phyloP scores from a whole-genome alignment of 2,888 invertebrate species.

The Athetis lepigone region DNA sequence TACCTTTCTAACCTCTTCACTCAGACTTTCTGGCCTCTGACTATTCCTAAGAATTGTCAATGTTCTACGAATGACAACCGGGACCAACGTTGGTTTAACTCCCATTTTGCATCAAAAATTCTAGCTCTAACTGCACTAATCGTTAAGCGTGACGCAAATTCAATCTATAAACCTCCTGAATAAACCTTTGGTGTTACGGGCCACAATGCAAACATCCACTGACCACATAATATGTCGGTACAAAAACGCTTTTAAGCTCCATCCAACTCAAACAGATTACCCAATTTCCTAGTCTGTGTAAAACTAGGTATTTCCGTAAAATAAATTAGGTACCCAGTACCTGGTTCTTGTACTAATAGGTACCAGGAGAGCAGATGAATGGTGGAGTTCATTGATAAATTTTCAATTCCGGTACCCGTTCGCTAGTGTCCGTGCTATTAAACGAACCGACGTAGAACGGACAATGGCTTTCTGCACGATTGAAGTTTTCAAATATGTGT shows the following conservation, averaged over 20 bases:
- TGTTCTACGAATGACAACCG: too few species aligned
- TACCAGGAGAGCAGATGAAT: conserved; percentile 59
- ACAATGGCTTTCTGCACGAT: conserved; percentile 41
- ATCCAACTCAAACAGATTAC: conserved; percentile 24
- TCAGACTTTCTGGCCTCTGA: too few species aligned
- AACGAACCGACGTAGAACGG: conserved; percentile 52
- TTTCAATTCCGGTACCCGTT: conserved; percentile 59
- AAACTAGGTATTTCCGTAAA: conserved; percentile 8
- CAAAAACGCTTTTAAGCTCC: conserved; percentile 6
- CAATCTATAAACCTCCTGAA: not conserved
- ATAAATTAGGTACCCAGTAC: conserved; percentile 31
- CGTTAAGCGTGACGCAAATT: not conserved
- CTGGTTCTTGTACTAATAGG: conserved; percentile 49
- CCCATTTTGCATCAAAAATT: too few species aligned
- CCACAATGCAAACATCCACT: not conserved
- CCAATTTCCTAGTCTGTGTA: conserved; percentile 8
- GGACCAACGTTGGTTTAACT: too few species aligned
- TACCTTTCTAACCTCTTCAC: too few species aligned
- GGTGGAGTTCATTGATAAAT: conserved; percentile 62
- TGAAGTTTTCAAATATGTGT: conserved; percentile 34
- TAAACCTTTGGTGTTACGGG: not conserved
- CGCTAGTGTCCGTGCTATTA: conserved; percentile 42
- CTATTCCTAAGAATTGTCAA: too few species aligned
- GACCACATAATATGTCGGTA: not conserved
- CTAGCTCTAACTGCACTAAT: too few species aligned